phyloP scores from a whole-genome alignment of 2,888 invertebrate genomes.

The Netelia fuscicornis region DNA sequence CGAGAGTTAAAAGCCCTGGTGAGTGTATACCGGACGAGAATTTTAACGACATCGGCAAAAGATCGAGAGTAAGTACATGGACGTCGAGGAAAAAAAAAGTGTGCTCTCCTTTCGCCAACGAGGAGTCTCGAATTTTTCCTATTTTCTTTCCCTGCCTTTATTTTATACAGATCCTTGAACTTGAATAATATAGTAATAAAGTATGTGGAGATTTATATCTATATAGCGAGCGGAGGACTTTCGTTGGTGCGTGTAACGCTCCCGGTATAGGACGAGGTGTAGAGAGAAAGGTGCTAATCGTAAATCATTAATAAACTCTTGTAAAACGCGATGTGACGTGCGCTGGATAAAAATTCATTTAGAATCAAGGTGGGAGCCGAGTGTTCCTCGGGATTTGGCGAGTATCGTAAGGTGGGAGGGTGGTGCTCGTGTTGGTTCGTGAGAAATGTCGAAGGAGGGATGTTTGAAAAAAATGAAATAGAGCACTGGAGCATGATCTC shows the following conservation, averaged over 20 bases:
- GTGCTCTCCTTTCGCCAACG: constrained; percentile 18
- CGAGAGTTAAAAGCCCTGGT: constrained; percentile 31
- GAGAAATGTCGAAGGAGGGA: background rate
- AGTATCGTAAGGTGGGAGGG: constrained; percentile 1
- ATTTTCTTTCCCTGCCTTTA: background rate
- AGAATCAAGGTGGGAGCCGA: background rate
- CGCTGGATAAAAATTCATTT: background rate
- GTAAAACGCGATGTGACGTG: constrained; percentile 35
- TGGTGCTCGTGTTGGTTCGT: background rate
- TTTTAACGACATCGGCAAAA: background rate
- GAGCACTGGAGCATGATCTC: constrained; percentile 22
- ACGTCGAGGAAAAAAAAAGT: background rate
- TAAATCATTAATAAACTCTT: constrained; percentile 59
- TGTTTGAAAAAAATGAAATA: constrained; percentile 30
- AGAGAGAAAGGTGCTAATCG: constrained; percentile 63
- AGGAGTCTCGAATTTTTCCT: background rate
- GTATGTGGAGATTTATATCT: background rate
- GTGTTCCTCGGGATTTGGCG: background rate
- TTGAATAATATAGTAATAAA: constrained; percentile 21
- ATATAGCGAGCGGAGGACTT: constrained; percentile 4
- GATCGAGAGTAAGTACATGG: background rate
- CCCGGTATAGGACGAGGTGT: background rate
- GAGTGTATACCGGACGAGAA: constrained; percentile 5
- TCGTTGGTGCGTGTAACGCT: constrained; percentile 54
- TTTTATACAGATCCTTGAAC: constrained; percentile 53